Evolutionary conservation across 2,888 invertebrate species (phyloP), one percentile per base, ranked within the genome.

Genomic region (Biston stratarius): DNA sequence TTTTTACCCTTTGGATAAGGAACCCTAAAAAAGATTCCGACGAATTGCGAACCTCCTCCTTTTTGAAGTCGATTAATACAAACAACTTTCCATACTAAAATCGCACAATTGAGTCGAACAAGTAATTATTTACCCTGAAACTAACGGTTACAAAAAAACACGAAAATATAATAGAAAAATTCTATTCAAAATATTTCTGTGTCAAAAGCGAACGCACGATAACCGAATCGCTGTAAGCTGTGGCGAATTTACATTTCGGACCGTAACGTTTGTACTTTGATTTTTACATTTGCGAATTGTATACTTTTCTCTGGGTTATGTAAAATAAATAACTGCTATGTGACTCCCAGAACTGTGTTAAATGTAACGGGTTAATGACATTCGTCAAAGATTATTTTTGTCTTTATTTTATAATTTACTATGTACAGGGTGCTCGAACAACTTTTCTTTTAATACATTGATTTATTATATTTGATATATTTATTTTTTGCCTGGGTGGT

Each of bases 271-370:
- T 47, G 11, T 15, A 67, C 59, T 67, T 60, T 63, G 67, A 67
- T 67, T 67, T 62, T 60, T 67, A 47, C 52, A 61, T 67, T 62
- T 15, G 55, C 62, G 38, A 60, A 63, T 59, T 60, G 44, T 49
- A 48, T 47, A 53, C 51, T 62, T 67, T 62, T 67, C 67, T 61
- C 55, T 55, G 47, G n/a, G 58, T 62, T 67, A 67, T 67, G 67
- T 67, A 63, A 67, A 67, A 63, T 44, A 51, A 36, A 53, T 63
- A 67, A 63, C 63, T 44, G 66, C 55, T 49, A 7, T 49, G 40
- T 15, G 40, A 42, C 66, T 48, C 66, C 66, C 61, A 53, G 42
- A 47, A 47, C 8, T 10, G 34, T 42, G 34, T 15, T 47, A 14
- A 42, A 0, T 0, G 24, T 52, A 58, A 61, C 66, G 60, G 65